Base-by-base conservation (phyloP, 2,113 vertebrate genomes). In the Spilogale gracilis region DNA sequence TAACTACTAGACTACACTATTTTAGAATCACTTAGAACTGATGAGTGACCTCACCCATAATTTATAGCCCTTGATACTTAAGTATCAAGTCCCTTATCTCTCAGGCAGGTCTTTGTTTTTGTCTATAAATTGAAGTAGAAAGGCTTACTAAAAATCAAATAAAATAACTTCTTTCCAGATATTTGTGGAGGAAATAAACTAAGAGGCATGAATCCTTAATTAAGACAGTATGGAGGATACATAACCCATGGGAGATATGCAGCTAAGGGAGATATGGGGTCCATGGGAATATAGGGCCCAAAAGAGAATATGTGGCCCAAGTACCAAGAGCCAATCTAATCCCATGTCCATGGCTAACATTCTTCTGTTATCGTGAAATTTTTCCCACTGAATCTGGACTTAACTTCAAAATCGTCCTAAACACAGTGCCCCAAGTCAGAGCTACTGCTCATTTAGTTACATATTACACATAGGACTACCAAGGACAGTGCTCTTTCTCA, bases 331-430 rank as follows among this genome's bases (percentile, higher is more conserved):
- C 27, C 25, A 82, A 56, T 32, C 23, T 21, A 92, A 50, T 30
- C 5, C 20, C n/a, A 20, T 61, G 20, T 63, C 4, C 38, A 9
- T 38, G 43, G 30, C 11, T 32, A 63, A 60, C 23, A 89, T 50
- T 94, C 20, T 88, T 94, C 9, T 74, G 14, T 61, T 9, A 89
- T 63, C 5, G 4, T 90, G 4, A 27, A 52, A 27, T 18, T 71
- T 92, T 83, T 18, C 20, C 16, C 71, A 56, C 30, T 78, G 2
- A 81, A 16, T 86, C 27, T 73, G 79, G 38, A 20, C 18, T 93
- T 91, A 81, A 25, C 20, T 23, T 93, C 27, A 73, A 89, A 96
- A 96, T 86, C 23, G 9, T 94, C 85, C 52, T 85, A 76, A 85
- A 56, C 6, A 30, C 61, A 60, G 9, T 73, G 3, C 9, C 56